Conservation (phyloP, 2,113 vertebrate genomes). For the Stomatorhinus ivindoensis region DNA sequence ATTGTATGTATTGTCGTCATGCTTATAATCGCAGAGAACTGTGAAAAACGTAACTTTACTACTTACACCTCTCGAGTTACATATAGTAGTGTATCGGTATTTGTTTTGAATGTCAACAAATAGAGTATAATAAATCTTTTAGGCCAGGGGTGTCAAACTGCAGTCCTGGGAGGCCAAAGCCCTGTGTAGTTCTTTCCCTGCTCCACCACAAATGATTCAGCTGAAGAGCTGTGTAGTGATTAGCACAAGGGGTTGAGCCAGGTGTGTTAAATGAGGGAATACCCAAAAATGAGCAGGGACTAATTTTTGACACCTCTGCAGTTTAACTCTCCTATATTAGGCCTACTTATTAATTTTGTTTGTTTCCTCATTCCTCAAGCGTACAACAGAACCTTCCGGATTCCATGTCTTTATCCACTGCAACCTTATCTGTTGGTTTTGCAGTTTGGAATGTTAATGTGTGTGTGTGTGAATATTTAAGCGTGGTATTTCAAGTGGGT, state of each 20-base stretch:
- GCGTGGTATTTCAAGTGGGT: too few relatives aligned
- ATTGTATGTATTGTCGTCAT: background rate
- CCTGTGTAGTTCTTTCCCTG: too few relatives aligned
- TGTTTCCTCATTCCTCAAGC: background rate
- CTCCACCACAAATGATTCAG: too few relatives aligned
- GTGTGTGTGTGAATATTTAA: too few relatives aligned
- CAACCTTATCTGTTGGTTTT: background rate
- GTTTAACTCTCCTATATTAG: background rate
- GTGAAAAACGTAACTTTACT: background rate
- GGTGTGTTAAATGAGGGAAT: too few relatives aligned
- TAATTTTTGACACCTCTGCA: too few relatives aligned
- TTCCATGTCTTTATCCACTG: background rate
- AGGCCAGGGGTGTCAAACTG: too few relatives aligned
- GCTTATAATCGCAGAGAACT: background rate
- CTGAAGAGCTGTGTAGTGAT: too few relatives aligned
- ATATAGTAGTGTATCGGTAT: background rate
- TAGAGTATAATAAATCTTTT: background rate
- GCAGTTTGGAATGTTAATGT: too few relatives aligned
- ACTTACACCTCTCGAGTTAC: background rate
- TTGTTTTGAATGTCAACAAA: background rate
- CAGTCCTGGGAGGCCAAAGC: too few relatives aligned
- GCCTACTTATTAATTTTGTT: background rate
- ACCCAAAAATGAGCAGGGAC: too few relatives aligned
- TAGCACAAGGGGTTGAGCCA: too few relatives aligned
- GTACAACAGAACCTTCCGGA: background rate